Evolutionary conservation across 2,888 invertebrate species (phyloP), one percentile per base, ranked within the genome.

Genomic region (Prosapia bicincta): DNA sequence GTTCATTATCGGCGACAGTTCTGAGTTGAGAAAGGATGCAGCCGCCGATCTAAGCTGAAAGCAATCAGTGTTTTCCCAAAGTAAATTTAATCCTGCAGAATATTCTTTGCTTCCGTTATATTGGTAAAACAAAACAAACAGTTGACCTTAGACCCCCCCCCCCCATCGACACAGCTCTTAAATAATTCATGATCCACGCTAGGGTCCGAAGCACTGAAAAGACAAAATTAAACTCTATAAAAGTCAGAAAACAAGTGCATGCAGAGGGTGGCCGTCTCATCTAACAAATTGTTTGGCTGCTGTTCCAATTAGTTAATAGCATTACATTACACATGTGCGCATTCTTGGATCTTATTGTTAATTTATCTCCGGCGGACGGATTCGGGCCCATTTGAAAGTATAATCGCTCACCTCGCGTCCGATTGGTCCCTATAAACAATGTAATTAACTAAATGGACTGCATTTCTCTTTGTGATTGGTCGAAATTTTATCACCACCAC

Each of bases 251-350:
- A 25, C 66, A 24, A 68, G 65, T 6, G n/a, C n/a, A n/a, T n/a
- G n/a, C n/a, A n/a, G n/a, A n/a, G n/a, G n/a, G n/a, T n/a, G n/a
- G n/a, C n/a, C n/a, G n/a, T n/a, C 38, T 20, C 54, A 20, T 54
- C 54, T 54, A 20, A 13, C n/a, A 20, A 54, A 54, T 20, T 20
- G 20, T n/a, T n/a, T n/a, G n/a, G n/a, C n/a, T n/a, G n/a, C n/a
- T n/a, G n/a, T 23, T 28, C 30, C 74, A 78, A 78, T 78, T 78
- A 78, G 73, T 28, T 76, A 74, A 78, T 75, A 75, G 77, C 78
- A 77, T 74, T 77, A 74, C 77, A 74, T n/a, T n/a, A n/a, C n/a
- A n/a, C 68, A 74, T 77, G 78, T 78, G 72, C 73, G 70, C 67
- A 68, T 71, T 73, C 76, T 78, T 74, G 10, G 2, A 13, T n/a